phyloP scores from a whole-genome alignment of 2,888 invertebrate genomes.

The Limnephilus marmoratus region DNA sequence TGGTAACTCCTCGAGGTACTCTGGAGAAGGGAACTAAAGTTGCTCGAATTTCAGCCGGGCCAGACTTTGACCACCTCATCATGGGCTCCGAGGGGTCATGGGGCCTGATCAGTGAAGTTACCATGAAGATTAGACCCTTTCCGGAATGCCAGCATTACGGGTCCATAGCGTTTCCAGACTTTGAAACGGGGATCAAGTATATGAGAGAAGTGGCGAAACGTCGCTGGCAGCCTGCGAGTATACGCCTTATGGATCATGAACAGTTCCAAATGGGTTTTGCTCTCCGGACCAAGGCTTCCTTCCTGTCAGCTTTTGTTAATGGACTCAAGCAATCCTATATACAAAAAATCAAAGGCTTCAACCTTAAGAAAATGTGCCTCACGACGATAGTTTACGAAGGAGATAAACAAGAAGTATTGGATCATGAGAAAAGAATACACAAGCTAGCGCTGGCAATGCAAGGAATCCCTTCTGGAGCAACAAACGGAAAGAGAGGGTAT shows the following conservation, averaged over 20 bases:
- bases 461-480: constrained; percentile 93
- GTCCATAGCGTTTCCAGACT: constrained; percentile 95
- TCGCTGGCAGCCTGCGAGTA: constrained; percentile 95
- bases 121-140: constrained; percentile 90
- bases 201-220: constrained; percentile 89
- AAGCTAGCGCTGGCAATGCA: constrained; percentile 85
- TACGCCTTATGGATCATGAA: constrained; percentile 98
- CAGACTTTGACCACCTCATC: constrained; percentile 89
- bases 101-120: constrained; percentile 96
- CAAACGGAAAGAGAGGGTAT: constrained; percentile 96
- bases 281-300: constrained; percentile 77
- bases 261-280: constrained; percentile 95
- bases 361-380: constrained; percentile 88
- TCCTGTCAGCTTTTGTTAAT: constrained; percentile 80
- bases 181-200: constrained; percentile 92
- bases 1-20: constrained; percentile 90
- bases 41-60: constrained; percentile 95
- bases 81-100: constrained; percentile 97
- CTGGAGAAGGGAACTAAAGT: constrained; percentile 90
- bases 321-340: constrained; percentile 84
- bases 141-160: constrained; percentile 93
- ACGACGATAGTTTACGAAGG: constrained; percentile 97
- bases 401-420: constrained; percentile 82
- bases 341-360: constrained; percentile 91
- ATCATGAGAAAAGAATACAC: constrained; percentile 80